Conservation (phyloP, 2,113 vertebrate species). For the Pseudopodoces humilis region DNA sequence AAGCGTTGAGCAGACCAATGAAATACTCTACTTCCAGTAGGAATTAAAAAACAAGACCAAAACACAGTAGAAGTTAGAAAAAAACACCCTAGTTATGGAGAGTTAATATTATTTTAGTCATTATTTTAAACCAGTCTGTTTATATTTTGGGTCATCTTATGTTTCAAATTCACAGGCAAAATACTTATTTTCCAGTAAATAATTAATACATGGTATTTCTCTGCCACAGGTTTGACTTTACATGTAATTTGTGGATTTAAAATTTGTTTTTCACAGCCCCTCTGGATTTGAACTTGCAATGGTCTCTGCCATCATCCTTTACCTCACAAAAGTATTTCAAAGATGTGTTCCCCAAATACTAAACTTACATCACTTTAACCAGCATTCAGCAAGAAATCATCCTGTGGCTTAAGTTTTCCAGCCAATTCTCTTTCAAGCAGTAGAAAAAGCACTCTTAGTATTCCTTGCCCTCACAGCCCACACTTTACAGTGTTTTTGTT, state of each 20-base stretch:
- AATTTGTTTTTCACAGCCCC: background rate
- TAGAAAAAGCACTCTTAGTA: conserved; percentile 33
- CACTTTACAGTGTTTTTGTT: conserved; percentile 49
- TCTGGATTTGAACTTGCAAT: background rate
- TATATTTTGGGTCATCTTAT: background rate
- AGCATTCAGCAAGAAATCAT: conserved; percentile 6
- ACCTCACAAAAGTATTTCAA: conserved; percentile 24
- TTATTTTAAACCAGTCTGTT: background rate
- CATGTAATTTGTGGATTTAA: background rate
- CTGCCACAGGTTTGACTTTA: background rate
- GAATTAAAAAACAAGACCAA: background rate
- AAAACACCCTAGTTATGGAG: background rate
- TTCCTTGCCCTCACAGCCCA: conserved; percentile 16
- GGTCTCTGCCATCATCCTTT: conserved; percentile 8
- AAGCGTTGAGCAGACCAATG: background rate
- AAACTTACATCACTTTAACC: background rate
- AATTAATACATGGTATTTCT: background rate
- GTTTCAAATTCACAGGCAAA: conserved; percentile 7
- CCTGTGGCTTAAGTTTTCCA: background rate
- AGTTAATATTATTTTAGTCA: background rate
- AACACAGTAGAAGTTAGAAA: background rate
- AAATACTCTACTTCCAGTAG: background rate
- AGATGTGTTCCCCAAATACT: conserved; percentile 23
- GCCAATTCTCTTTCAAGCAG: conserved; percentile 33
- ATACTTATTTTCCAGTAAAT: background rate